These are phyloP conservation scores for Myotis brandtii DNA, from an alignment of 2,113 vertebrate genomes.

Conservation along the genomic window DNA sequence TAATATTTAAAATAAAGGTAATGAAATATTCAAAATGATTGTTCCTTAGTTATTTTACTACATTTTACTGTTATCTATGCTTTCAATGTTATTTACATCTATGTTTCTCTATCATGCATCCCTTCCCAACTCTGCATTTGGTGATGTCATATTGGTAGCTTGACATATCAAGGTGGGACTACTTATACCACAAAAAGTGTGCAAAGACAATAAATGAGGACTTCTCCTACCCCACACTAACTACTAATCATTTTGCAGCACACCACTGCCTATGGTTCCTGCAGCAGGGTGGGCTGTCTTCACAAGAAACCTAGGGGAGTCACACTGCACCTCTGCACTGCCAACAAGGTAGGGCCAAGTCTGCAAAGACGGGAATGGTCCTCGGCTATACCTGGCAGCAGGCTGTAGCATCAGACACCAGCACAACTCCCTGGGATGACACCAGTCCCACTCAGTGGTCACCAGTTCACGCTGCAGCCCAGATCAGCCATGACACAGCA, in stretches of 20 bases:
- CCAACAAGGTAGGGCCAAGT: neutral
- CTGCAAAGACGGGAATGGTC: neutral
- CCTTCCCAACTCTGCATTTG: neutral
- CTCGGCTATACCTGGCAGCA: neutral
- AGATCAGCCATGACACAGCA: neutral
- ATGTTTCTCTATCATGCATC: neutral
- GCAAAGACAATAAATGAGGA: neutral
- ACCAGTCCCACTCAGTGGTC: neutral
- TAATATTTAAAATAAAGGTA: constrained; percentile 25
- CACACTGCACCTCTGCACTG: neutral
- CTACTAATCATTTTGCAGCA: neutral
- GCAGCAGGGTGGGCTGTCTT: neutral
- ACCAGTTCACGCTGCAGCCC: neutral
- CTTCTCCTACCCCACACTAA: neutral
- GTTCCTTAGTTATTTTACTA: neutral
- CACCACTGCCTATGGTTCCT: neutral
- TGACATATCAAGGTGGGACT: neutral
- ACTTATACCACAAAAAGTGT: neutral
- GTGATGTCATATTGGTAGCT: neutral
- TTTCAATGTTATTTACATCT: neutral
- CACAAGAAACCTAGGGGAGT: neutral
- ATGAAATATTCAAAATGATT: constrained; percentile 1
- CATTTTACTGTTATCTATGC: neutral
- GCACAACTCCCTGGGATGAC: neutral
- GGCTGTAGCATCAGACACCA: neutral